Evolutionary conservation across 1,140 invertebrate genomes (phyloP), one percentile per base, ranked within the genome.

Genomic region (Zaprionus taronus): DNA sequence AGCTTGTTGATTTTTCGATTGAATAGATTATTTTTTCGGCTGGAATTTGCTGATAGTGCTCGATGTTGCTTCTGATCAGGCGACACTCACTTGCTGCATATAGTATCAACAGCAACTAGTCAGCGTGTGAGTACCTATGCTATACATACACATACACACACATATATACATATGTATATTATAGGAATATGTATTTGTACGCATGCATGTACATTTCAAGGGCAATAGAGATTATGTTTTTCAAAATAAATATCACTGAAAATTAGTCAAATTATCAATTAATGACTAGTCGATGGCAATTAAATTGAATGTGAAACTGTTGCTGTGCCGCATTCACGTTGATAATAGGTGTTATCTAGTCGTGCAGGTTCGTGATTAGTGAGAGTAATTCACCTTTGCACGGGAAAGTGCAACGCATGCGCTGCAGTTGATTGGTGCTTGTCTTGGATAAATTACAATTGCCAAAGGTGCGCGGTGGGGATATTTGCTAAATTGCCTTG

Each of bases 1-100:
- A 14, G 4, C 12, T n/a, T 22, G 34, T 47, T 47, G 41, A 47
- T 17, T 47, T 47, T 47, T 47, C 41, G 57, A 70, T 70, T 62
- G 31, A 38, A 62, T 53, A 7, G 53, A 26, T 15, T 62, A 22
- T 62, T 28, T 62, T 20, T 28, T 24, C 28, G 44, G 47, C 47
- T 24, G 20, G 22, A 51, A 51, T 51, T 24, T 11, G 22, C 65
- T 69, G 71, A 73, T 73, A 68, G 36, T 34, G 53, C 9, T 17
- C n/a, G 41, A 47, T 17, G 41, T 47, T 47, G 41, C 41, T 6
- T 47, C 41, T 7, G 41, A 47, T 17, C 41, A 47, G 41, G 41
- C 71, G 47, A 53, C 20, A 47, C 62, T 36, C 17, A 17, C 4
- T 44, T 22, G 44, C 31, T 9, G 20, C 20, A 24, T 70, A 41